These are phyloP conservation scores for Drosophila ochracea DNA, from an alignment of 2,888 invertebrate species.

Conservation along the genomic window DNA sequence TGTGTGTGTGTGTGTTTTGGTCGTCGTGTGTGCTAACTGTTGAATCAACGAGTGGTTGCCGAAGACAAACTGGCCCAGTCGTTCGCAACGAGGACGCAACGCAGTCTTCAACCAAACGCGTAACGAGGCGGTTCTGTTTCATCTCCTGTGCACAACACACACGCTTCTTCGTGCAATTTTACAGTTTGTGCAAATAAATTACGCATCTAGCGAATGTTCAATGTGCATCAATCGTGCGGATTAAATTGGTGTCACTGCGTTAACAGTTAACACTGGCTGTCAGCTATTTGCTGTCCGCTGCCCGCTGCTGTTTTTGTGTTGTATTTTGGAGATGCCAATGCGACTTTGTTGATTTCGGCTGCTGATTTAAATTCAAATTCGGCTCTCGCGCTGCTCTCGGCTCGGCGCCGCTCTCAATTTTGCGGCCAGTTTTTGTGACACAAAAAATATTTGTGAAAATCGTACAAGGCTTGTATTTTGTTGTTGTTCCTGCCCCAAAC, in stretches of 20 bases:
- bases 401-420: conserved; percentile 35
- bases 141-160: conserved; percentile 27
- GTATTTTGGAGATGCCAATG: conserved; percentile 36
- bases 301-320: neutral
- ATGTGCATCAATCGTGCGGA: conserved; percentile 5
- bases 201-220: neutral
- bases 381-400: conserved; percentile 54
- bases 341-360: conserved; percentile 52
- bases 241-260: neutral
- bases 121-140: conserved; percentile 72
- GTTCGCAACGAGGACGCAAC: conserved; percentile 45
- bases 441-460: conserved; percentile 52
- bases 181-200: conserved; percentile 9
- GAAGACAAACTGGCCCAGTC: conserved; percentile 47
- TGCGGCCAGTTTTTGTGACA: conserved; percentile 49
- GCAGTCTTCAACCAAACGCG: conserved; percentile 78
- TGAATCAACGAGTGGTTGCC: conserved; percentile 81
- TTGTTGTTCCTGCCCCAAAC: conserved; percentile 7
- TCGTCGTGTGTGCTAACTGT: conserved; percentile 63
- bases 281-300: neutral
- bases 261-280: neutral
- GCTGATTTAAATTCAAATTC: conserved; percentile 52
- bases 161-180: conserved; percentile 12
- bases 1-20: conserved; percentile 7
- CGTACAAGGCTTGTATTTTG: conserved; percentile 34